These are phyloP conservation scores for Eilema depressum DNA, from an alignment of 2,888 invertebrate genomes.

Conservation along the genomic window DNA sequence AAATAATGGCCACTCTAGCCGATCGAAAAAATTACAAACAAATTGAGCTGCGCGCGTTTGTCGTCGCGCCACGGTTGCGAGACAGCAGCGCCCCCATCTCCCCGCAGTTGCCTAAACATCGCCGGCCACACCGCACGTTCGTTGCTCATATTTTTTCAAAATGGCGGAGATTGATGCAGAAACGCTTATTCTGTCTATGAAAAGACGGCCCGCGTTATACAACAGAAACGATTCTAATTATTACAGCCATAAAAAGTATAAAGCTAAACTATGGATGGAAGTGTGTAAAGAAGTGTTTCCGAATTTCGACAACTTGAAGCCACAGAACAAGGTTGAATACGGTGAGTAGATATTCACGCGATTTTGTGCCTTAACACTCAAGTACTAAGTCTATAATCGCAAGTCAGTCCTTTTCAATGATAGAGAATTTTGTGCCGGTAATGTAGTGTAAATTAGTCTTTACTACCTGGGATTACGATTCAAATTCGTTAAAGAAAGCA, in stretches of 20 bases:
- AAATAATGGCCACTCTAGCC: constrained; percentile 44
- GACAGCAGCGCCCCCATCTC: constrained; percentile 57
- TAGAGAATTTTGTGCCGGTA: constrained; percentile 11
- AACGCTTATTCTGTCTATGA: constrained; percentile 62
- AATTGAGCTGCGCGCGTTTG: constrained; percentile 29
- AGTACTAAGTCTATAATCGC: constrained; percentile 25
- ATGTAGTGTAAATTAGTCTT: background rate
- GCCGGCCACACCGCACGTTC: constrained; percentile 55
- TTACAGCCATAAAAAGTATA: constrained; percentile 60
- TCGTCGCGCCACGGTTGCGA: constrained; percentile 61
- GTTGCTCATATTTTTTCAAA: constrained; percentile 33
- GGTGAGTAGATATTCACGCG: constrained; percentile 50
- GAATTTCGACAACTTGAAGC: constrained; percentile 59
- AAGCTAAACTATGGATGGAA: constrained; percentile 64
- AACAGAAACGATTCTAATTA: constrained; percentile 61
- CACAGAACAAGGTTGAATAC: constrained; percentile 62
- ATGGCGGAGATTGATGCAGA: constrained; percentile 59
- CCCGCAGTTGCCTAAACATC: constrained; percentile 63
- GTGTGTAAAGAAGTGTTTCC: constrained; percentile 62
- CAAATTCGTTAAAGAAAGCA: constrained; percentile 1
- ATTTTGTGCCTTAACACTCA: background rate
- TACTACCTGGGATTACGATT: background rate
- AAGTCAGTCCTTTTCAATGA: constrained; percentile 8
- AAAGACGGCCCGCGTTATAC: constrained; percentile 62
- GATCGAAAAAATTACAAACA: constrained; percentile 40